Conservation (phyloP, 2,113 vertebrate genomes). For the Hippolais icterina region DNA sequence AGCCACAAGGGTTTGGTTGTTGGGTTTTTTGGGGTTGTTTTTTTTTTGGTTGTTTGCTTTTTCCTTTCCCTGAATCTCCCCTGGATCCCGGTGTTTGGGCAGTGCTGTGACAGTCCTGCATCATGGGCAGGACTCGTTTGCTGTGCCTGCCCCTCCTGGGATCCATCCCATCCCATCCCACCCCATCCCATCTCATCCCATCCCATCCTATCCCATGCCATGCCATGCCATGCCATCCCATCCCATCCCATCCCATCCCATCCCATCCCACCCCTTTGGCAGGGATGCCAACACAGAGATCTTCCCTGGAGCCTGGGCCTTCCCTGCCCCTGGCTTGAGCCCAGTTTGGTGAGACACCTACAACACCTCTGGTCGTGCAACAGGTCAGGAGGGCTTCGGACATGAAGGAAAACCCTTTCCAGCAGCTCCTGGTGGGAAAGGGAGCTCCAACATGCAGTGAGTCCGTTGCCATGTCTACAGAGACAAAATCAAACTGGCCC, state of each 20-base stretch:
- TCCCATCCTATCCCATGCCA: not conserved
- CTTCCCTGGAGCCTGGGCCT: rapidly evolving
- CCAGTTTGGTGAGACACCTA: not conserved
- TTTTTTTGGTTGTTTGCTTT: not conserved
- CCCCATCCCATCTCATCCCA: not conserved
- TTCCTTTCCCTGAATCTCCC: not conserved
- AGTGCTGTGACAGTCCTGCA: not conserved
- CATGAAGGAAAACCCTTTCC: not conserved
- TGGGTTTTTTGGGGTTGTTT: too few species aligned
- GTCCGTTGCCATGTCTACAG: not conserved
- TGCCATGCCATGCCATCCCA: not conserved
- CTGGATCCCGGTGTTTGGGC: not conserved
- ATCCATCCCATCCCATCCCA: not conserved
- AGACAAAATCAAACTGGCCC: not conserved
- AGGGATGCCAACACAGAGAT: not conserved
- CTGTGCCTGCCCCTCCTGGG: not conserved
- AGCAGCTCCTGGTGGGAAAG: not conserved
- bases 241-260: not conserved
- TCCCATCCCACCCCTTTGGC: not conserved
- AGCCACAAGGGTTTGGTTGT: not conserved
- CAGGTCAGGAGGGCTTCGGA: not conserved
- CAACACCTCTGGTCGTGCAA: not conserved
- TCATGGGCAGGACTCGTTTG: rapidly evolving
- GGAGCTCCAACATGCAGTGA: not conserved
- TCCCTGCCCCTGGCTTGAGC: too few species aligned